phyloP scores from a whole-genome alignment of 53 echinoderm and acorn worm species.

The Holothuria scabra region DNA sequence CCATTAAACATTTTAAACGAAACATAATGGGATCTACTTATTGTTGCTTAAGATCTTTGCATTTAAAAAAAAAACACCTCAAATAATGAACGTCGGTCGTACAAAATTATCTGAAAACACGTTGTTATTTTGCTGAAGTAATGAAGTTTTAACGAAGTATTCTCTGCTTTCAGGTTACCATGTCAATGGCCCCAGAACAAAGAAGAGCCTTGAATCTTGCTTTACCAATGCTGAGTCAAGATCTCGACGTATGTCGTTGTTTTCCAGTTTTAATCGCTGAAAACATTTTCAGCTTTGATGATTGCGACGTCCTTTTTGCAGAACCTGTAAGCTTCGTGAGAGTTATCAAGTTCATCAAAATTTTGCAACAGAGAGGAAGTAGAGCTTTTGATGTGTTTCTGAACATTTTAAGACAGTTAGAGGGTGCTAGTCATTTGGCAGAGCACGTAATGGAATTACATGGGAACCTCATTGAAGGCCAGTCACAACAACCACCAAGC shows the following conservation, averaged over 20 bases:
- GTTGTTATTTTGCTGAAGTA: too few species aligned
- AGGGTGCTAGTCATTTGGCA: background rate
- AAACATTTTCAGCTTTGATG: background rate
- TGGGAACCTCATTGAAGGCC: too few species aligned
- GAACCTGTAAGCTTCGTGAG: background rate
- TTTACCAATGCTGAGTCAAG: background rate
- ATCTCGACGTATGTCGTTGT: background rate
- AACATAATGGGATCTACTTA: too few species aligned
- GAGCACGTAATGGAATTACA: background rate
- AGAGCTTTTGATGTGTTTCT: constrained; percentile 3
- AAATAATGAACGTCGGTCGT: too few species aligned
- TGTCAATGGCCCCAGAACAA: background rate
- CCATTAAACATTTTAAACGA: too few species aligned
- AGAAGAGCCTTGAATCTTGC: background rate
- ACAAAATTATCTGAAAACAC: too few species aligned
- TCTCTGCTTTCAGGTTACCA: background rate
- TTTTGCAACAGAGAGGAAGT: constrained; percentile 12
- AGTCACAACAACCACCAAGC: too few species aligned
- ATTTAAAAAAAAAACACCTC: too few species aligned
- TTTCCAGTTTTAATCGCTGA: constrained; percentile 6
- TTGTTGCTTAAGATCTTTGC: too few species aligned
- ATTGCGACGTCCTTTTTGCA: background rate
- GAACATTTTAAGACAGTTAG: background rate
- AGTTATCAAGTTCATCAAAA: background rate
- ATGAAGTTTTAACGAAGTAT: too few species aligned